Conservation (phyloP, 2,888 invertebrate species). For the Meiosimyza decipiens region DNA sequence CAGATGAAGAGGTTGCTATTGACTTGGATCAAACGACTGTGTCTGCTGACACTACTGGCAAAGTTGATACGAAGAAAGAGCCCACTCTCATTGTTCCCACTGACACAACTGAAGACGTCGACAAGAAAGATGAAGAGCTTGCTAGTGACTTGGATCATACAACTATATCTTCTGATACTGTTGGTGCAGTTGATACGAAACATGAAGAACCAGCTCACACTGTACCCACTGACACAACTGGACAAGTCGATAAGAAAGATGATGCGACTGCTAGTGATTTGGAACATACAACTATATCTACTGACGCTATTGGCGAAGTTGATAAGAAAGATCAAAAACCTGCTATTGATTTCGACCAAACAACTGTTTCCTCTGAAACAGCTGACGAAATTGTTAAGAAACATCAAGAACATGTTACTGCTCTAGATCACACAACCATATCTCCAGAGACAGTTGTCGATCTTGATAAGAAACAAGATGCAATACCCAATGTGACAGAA, state of each 20-base stretch:
- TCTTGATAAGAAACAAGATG: not conserved
- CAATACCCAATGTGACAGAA: not conserved
- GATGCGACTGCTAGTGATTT: slow-evolving; percentile 29
- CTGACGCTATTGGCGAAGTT: slow-evolving; percentile 41
- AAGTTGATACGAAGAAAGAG: too few relatives aligned
- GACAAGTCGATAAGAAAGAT: slow-evolving; percentile 35
- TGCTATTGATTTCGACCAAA: slow-evolving; percentile 31
- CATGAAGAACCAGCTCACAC: not conserved
- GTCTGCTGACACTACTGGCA: too few relatives aligned
- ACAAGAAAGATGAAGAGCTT: slow-evolving; percentile 40
- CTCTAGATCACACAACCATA: not conserved
- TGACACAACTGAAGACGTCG: slow-evolving; percentile 11
- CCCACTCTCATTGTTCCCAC: not conserved
- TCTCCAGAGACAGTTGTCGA: not conserved
- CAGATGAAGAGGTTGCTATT: not conserved
- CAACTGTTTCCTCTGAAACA: slow-evolving; percentile 33
- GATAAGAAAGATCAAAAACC: slow-evolving; percentile 39
- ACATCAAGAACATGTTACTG: too few relatives aligned
- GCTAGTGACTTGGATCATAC: not conserved
- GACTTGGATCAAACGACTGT: too few relatives aligned
- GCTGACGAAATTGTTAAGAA: slow-evolving; percentile 32
- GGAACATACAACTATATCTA: not conserved
- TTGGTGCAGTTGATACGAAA: slow-evolving; percentile 34
- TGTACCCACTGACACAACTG: not conserved
- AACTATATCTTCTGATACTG: slow-evolving; percentile 29